phyloP scores from a whole-genome alignment of 2,797 vertebrate species.

The Bradypodion pumilum region DNA sequence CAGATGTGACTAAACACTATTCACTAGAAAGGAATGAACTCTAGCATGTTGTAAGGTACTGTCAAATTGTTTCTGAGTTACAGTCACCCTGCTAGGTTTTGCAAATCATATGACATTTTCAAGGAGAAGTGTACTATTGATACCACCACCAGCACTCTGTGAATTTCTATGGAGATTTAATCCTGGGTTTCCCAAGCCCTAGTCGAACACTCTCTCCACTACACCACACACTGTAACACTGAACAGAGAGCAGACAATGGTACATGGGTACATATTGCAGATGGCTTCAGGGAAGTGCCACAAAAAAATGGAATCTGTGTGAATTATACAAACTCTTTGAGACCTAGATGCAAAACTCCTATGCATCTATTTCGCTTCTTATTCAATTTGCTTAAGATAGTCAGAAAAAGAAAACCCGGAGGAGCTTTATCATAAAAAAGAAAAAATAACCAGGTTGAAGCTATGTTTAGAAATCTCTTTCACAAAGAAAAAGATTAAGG shows the following conservation, averaged over 20 bases:
- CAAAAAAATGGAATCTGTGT: background rate
- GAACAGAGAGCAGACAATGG: background rate
- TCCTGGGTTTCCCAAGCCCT: no score
- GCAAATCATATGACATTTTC: no score
- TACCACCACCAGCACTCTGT: no score
- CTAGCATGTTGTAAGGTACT: no score
- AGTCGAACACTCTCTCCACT: no score
- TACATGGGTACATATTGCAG: background rate
- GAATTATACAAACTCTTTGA: background rate
- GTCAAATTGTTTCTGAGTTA: no score
- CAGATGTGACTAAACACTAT: background rate
- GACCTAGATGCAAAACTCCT: background rate
- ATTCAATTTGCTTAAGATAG: background rate
- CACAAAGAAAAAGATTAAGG: background rate
- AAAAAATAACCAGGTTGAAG: background rate
- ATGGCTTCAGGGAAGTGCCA: background rate
- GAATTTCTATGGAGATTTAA: no score
- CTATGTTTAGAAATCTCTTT: background rate
- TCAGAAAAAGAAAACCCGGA: background rate
- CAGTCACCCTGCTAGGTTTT: no score
- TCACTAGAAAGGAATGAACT: background rate
- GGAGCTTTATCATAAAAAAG: background rate
- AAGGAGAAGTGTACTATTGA: no score
- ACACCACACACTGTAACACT: no score
- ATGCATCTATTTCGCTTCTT: background rate